These are phyloP conservation scores for Apis dorsata DNA, from an alignment of 1,140 invertebrate species.

Conservation along the genomic window DNA sequence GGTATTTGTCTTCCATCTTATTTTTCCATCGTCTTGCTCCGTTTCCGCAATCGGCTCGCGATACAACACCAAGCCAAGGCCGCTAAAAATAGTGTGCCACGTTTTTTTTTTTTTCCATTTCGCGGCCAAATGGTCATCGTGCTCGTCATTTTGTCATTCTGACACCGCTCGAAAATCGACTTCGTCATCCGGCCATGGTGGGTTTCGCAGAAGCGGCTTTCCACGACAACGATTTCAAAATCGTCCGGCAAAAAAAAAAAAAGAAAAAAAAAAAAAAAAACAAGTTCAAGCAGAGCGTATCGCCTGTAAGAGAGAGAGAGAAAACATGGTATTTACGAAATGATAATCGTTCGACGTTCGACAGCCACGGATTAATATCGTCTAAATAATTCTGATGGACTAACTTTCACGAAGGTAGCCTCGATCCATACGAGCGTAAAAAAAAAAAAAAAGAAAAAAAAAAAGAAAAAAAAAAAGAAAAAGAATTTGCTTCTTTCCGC, in stretches of 20 bases:
- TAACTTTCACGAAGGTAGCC: slow-evolving; percentile 17
- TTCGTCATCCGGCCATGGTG: neutral
- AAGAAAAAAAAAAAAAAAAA: neutral
- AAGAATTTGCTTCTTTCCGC: neutral
- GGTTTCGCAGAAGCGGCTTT: neutral
- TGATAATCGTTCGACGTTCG: neutral
- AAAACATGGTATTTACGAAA: neutral
- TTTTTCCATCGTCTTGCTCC: neutral
- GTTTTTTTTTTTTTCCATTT: neutral
- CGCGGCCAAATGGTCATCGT: neutral
- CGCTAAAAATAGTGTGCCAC: slow-evolving; percentile 15
- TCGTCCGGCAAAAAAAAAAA: neutral
- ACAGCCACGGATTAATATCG: neutral
- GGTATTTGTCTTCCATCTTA: neutral
- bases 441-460: too few relatives aligned
- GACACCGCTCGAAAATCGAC: neutral
- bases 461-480: too few relatives aligned
- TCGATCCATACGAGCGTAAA: slow-evolving; percentile 25
- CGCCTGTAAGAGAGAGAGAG: neutral
- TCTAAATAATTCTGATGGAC: neutral
- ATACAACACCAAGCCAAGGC: neutral
- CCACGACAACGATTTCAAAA: neutral
- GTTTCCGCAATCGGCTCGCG: neutral
- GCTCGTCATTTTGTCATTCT: neutral
- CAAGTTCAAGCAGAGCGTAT: neutral